Conservation (phyloP, 2,888 invertebrate species). For the Plebejus anna region DNA sequence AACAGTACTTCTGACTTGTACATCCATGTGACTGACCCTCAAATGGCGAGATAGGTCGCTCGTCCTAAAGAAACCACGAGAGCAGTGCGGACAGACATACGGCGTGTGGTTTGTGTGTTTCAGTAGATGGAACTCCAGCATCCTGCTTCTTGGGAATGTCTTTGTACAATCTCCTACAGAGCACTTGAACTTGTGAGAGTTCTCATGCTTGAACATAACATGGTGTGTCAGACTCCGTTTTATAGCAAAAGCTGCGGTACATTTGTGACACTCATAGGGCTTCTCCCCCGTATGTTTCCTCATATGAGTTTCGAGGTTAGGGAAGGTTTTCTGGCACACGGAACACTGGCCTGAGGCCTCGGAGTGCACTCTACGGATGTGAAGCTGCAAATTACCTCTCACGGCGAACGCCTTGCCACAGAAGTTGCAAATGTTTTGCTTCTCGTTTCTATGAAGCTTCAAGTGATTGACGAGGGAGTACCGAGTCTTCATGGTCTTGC, state of each 20-base stretch:
- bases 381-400: constrained; percentile 77
- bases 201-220: constrained; percentile 66
- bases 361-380: constrained; percentile 77
- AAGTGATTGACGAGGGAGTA: constrained; percentile 75
- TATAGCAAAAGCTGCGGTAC: constrained; percentile 56
- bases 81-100: constrained; percentile 64
- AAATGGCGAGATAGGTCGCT: constrained; percentile 69
- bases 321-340: constrained; percentile 75
- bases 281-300: constrained; percentile 79
- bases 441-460: constrained; percentile 60
- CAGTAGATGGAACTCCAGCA: constrained; percentile 69
- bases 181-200: constrained; percentile 65
- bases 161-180: constrained; percentile 62
- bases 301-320: constrained; percentile 79
- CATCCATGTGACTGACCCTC: constrained; percentile 59
- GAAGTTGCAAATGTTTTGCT: constrained; percentile 63
- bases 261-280: constrained; percentile 61
- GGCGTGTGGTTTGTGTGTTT: constrained; percentile 72
- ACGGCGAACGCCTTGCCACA: constrained; percentile 74
- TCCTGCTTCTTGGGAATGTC: constrained; percentile 64
- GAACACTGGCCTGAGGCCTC: constrained; percentile 77
- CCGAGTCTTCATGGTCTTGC: constrained; percentile 71
- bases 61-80: constrained; percentile 63
- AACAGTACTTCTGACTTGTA: constrained; percentile 42
- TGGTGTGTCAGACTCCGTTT: constrained; percentile 64